Evolutionary conservation across 92 coral and sea anemone species (phyloP).

Genomic region (Heteractis magnifica): DNA sequence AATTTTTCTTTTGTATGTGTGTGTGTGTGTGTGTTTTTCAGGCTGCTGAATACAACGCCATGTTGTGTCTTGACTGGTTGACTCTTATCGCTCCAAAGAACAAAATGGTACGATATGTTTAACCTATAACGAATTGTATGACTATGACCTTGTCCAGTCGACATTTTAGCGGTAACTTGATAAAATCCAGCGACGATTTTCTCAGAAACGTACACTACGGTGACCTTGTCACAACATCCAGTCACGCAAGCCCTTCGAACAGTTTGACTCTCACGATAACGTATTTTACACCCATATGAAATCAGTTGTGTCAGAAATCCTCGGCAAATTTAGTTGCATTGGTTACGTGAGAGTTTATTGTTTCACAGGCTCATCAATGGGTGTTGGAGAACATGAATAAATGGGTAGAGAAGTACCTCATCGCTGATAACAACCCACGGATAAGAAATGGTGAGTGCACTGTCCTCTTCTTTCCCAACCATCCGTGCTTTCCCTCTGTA

Average conservation of each 20-base stretch:
- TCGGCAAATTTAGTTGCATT: too few relatives aligned
- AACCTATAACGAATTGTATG: background rate
- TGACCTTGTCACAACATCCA: too few relatives aligned
- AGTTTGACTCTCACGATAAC: too few relatives aligned
- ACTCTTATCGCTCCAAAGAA: constrained; percentile 89
- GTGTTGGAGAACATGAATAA: constrained; percentile 91
- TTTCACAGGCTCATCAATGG: constrained; percentile 90
- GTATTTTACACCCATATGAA: too few relatives aligned
- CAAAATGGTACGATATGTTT: constrained; percentile 65
- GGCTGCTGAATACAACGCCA: constrained; percentile 99
- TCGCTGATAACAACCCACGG: constrained; percentile 91
- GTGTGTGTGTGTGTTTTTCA: background rate
- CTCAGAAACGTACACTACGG: too few relatives aligned
- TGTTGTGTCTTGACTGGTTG: constrained; percentile 94
- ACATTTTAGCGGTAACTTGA: too few relatives aligned
- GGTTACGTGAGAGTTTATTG: background rate
- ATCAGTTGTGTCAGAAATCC: too few relatives aligned
- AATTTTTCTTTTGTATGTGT: too few relatives aligned
- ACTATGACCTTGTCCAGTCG: too few relatives aligned
- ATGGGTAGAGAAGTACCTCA: constrained; percentile 94
- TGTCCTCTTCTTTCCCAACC: background rate
- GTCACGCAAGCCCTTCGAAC: too few relatives aligned
- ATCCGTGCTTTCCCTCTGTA: background rate
- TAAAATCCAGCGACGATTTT: too few relatives aligned
- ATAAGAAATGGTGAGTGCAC: constrained; percentile 81